phyloP scores from a whole-genome alignment of 1,140 invertebrate genomes.

The Druon quercuslanigerum region DNA sequence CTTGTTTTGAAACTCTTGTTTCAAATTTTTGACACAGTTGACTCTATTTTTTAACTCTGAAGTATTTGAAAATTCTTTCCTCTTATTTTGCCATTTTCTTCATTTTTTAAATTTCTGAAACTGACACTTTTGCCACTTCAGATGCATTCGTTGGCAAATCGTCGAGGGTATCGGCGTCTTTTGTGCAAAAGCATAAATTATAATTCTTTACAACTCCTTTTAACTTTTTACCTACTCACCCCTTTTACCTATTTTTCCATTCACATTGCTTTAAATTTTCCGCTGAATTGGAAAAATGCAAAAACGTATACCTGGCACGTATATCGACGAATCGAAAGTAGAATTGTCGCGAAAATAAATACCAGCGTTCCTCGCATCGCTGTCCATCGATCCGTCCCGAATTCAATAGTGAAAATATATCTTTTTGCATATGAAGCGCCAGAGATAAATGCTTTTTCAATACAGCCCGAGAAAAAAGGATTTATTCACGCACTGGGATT shows the following conservation, averaged over 20 bases:
- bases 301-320: constrained; percentile 17
- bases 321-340: constrained; percentile 19
- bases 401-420: constrained; percentile 27
- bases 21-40: too few species aligned
- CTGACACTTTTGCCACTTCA: background rate
- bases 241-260: constrained; percentile 11
- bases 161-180: constrained; percentile 22
- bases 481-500: background rate
- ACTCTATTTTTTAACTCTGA: too few species aligned
- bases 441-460: constrained; percentile 15
- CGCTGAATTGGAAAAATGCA: constrained; percentile 24
- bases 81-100: too few species aligned
- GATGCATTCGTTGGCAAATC: constrained; percentile 36
- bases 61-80: too few species aligned
- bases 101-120: too few species aligned
- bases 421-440: constrained; percentile 6
- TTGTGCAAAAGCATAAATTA: constrained; percentile 22
- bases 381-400: constrained; percentile 19
- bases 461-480: background rate
- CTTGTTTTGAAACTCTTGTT: too few species aligned
- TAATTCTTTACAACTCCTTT: constrained; percentile 11
- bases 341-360: constrained; percentile 27
- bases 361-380: constrained; percentile 9
- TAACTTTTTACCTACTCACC: constrained; percentile 9
- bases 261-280: constrained; percentile 34